Evolutionary conservation across 2,113 vertebrate genomes (phyloP).

Genomic region (Accipiter cooperii): DNA sequence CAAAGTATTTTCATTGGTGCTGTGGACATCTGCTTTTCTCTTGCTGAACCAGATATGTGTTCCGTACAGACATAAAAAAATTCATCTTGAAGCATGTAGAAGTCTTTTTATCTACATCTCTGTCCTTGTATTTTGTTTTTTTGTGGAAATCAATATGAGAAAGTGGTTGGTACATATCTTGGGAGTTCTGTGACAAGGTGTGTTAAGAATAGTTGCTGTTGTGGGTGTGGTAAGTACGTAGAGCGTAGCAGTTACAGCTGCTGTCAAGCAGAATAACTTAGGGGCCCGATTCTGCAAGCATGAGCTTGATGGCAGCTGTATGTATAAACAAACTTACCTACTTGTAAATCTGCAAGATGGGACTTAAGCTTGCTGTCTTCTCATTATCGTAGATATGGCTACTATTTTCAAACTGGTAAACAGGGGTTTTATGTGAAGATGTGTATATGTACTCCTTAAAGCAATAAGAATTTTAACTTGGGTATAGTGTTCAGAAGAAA

Average conservation of each 20-base stretch:
- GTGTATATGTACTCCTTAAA: not conserved
- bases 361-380: not conserved
- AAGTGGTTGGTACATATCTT: not conserved
- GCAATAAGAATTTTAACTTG: not conserved
- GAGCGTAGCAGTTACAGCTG: not conserved
- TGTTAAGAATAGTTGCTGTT: not conserved
- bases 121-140: not conserved
- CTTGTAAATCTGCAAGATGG: not conserved
- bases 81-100: not conserved
- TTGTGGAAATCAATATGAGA: not conserved
- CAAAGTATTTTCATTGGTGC: not conserved
- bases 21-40: conserved; percentile 5
- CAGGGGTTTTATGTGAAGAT: not conserved
- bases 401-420: not conserved
- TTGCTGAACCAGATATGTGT: not conserved
- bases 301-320: not conserved
- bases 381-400: not conserved
- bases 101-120: not conserved
- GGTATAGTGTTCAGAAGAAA: not conserved
- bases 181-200: not conserved
- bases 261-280: not conserved
- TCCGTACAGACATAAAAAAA: not conserved
- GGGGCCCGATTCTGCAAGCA: not conserved
- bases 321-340: not conserved
- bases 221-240: not conserved